These are phyloP conservation scores for Puma concolor DNA, from an alignment of 2,113 vertebrate genomes.

Conservation along the genomic window DNA sequence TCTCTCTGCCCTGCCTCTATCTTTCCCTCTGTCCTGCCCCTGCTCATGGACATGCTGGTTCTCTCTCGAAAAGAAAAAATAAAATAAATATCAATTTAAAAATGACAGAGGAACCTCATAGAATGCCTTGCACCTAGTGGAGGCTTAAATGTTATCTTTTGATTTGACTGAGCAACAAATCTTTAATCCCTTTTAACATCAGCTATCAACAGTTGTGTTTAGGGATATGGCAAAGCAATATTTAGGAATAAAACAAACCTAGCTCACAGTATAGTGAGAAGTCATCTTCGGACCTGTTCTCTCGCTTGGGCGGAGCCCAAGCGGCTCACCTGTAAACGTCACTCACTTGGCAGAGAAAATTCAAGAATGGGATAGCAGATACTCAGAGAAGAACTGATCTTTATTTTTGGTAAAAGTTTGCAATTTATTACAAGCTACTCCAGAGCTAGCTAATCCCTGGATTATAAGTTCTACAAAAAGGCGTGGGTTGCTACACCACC, in stretches of 20 bases:
- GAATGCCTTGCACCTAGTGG: neutral
- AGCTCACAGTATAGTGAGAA: neutral
- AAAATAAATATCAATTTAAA: too few species aligned
- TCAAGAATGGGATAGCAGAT: neutral
- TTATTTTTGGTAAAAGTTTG: constrained; percentile 23
- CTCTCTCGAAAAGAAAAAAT: too few species aligned
- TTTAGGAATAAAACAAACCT: constrained; percentile 30
- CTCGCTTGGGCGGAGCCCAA: neutral
- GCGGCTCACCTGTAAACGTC: constrained; percentile 15
- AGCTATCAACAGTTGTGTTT: neutral
- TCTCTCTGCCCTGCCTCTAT: too few species aligned
- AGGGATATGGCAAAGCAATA: neutral
- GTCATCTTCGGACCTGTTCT: neutral
- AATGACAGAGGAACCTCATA: neutral
- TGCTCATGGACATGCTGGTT: too few species aligned
- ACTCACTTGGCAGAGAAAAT: neutral
- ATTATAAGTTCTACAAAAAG: neutral
- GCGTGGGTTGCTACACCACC: neutral
- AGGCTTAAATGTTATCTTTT: neutral
- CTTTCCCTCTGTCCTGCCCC: too few species aligned
- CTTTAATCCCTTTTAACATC: constrained; percentile 1
- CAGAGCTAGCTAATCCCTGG: neutral
- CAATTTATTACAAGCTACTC: neutral
- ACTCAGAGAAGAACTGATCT: neutral
- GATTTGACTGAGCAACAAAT: neutral